Base-by-base conservation (phyloP, 2,113 vertebrate genomes). In the Pyrgilauda ruficollis region DNA sequence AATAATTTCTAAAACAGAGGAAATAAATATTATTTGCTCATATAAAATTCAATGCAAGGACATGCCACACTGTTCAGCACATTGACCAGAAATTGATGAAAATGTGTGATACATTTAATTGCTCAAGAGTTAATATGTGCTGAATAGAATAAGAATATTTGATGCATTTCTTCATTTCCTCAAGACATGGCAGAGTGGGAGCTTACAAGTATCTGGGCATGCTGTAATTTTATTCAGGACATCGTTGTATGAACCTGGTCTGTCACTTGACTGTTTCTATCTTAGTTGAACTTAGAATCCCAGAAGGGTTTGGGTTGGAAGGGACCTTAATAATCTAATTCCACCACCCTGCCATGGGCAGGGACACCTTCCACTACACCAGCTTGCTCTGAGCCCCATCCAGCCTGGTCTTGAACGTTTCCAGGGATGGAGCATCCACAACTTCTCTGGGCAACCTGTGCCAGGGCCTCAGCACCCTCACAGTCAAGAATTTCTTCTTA, bases 321-420 rank as follows among this genome's bases (percentile, higher is more conserved):
- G 21, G 8, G 13, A 69, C 49, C 22, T 76, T 62, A 49, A 49
- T 3, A 9, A 80, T 15, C 16, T 49, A 2, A 15, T 62, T 74
- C 46, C 33, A 53, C 11, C 20, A 1, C 10, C 33, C 15, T 23
- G n/a, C 26, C 30, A 20, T 20, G 21, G 58, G 6, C 15, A 79
- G 59, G n/a, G 22, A 10, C 30, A 28, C 6, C 13, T 86, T 35
- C 21, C n/a, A 47, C 1, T 0, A 14, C 1, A 0, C 9, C 53
- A 47, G 39, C 0, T 3, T 31, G 39, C 33, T 72, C 50, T 1
- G 2, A 46, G 50, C 16, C 37, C 33, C 37, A 11, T 72, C 59
- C 73, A 66, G 0, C 24, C 44, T n/a, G 43, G 20, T 62, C 18
- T 43, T 6, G 47, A 8, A 8, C 30, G 18, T 0, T 55, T 1